Evolutionary conservation across 2,888 invertebrate species (phyloP), one percentile per base, ranked within the genome.

Genomic region (Ariolimax columbianus): DNA sequence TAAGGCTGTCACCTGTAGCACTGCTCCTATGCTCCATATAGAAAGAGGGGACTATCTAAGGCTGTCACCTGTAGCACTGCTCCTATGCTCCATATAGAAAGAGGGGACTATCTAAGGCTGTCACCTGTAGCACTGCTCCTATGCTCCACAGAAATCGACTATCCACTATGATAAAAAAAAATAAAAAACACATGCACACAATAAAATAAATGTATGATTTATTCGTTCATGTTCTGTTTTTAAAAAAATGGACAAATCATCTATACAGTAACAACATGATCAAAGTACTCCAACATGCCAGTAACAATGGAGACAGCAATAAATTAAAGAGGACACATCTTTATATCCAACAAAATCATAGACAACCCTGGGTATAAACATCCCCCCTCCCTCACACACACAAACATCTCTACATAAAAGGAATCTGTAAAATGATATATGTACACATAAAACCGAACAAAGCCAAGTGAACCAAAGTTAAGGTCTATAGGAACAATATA

Each of bases 201-300:
- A 72, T n/a, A 33, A 33, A 30, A 70, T 51, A 72, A 72, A 72
- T 72, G 51, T 82, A 23, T 72, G 33, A 66, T 83, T 75, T 77
- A 73, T 73, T 73, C 9, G n/a, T 43, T 81, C 68, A 79, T 68
- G 55, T 51, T 82, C 38, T 30, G 11, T 70, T 59, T 30, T 59
- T 82, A 79, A 75, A 68, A 68, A 79, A 79, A 73, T 40, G 33
- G 36, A n/a, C 63, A 47, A 73, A 77, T 77, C 75, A 66, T 47
- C 83, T 83, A 83, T 77, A 83, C 75, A 83, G 51, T 77, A 83
- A 77, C 75, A 83, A 77, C 77, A 77, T 66, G 55, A 55, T 72
- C 55, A 81, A 47, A 47, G 59, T 40, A 73, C 83, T 72, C 26
- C 63, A 33, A 43, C 77, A 47, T 66, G 38, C 23, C 73, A 9